Conservation (phyloP, 2,888 invertebrate species). For the Alcis repandata region DNA sequence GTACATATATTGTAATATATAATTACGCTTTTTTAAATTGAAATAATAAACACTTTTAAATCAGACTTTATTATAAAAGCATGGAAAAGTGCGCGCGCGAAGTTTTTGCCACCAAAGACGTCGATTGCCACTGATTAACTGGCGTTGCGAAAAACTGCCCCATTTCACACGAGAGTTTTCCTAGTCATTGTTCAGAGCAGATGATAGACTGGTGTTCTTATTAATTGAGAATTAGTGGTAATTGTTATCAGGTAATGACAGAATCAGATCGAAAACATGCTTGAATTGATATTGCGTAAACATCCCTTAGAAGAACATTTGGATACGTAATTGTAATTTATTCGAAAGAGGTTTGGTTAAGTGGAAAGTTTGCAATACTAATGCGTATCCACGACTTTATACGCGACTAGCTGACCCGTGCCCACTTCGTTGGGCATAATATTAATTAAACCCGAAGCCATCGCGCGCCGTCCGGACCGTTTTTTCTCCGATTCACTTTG, state of each 20-base stretch:
- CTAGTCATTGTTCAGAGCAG: constrained; percentile 68
- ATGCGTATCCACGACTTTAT: too few relatives aligned
- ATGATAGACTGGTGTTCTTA: constrained; percentile 28
- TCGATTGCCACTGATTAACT: constrained; percentile 13
- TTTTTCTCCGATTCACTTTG: too few relatives aligned
- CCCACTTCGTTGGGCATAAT: too few relatives aligned
- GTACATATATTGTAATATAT: too few relatives aligned
- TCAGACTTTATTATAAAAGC: background rate
- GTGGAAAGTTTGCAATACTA: too few relatives aligned
- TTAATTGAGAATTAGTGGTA: constrained; percentile 11
- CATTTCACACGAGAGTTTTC: constrained; percentile 76
- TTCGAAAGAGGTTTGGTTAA: too few relatives aligned
- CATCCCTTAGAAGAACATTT: background rate
- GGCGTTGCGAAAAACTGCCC: constrained; percentile 67
- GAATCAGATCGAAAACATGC: background rate
- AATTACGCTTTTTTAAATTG: too few relatives aligned
- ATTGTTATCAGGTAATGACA: constrained; percentile 17
- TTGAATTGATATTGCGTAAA: background rate
- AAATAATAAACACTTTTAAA: too few relatives aligned
- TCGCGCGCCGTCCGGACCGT: too few relatives aligned
- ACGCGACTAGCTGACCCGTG: too few relatives aligned
- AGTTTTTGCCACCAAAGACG: constrained; percentile 30
- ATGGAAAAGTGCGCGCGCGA: constrained; percentile 13
- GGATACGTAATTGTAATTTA: too few relatives aligned
- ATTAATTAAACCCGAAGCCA: too few relatives aligned